Base-by-base conservation (phyloP, 2,888 invertebrate genomes). In the Thymelicus lineola region DNA sequence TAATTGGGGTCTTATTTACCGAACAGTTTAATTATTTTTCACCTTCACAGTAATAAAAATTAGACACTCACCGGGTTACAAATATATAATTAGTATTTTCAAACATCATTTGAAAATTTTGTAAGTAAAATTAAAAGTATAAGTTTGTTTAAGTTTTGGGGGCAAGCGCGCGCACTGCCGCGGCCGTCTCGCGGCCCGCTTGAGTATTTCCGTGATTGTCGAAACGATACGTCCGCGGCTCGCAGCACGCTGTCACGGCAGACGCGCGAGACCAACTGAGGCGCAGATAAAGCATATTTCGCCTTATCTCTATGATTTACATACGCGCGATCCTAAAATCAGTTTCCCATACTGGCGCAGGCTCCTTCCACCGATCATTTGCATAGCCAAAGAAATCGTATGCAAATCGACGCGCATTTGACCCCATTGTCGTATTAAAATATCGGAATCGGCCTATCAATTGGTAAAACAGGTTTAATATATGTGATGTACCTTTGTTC, bases 391-490 rank as follows among this genome's bases (percentile, higher is more conserved):
- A 91, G 91, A 87, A 89, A 87, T 83, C 86, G 78, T 91, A 92
- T 91, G 92, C 92, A 91, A 92, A 92, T 90, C 83, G 80, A 76
- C 77, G 79, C 79, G 82, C 82, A 86, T 87, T 85, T 84, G 76
- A 82, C 85, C 81, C 82, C 79, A 84, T 90, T 89, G 87, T 87
- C 77, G 79, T 86, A 84, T 84, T 89, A 91, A 87, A 87, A 89
- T 89, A 91, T 91, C 86, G 87, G 77, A 86, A 85, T 84, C 83
- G 80, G 79, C 81, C 87, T 86, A 91, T 93, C 91, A 91, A 93
- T 93, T 85, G 87, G 85, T 86, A 84, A 90, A 93, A 93, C 93
- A 89, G 93, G 93, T 93, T 93, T 89, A 85, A 88, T 85, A 86
- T 84, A 79, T 86, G 85, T 82, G 87, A 86, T 83, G 83, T 79